Evolutionary conservation across 2,797 vertebrate species (phyloP).

Genomic region (Cryptoprocta ferox): DNA sequence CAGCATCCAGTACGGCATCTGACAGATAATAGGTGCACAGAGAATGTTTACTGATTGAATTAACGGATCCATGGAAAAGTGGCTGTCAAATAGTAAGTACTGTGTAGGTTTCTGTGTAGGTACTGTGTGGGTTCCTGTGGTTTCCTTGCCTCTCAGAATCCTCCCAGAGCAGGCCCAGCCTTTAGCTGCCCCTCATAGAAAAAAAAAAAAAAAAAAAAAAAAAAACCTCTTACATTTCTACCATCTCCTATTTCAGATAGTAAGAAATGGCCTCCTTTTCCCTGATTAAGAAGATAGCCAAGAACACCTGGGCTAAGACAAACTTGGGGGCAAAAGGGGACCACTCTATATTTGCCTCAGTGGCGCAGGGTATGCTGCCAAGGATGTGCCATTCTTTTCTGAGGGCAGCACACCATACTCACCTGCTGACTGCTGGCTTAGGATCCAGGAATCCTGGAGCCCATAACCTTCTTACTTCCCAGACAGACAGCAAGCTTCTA

Average conservation of each 20-base stretch:
- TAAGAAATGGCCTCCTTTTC: background rate
- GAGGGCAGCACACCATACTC: background rate
- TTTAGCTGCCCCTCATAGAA: background rate
- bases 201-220: background rate
- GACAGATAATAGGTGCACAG: background rate
- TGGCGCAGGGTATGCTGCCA: background rate
- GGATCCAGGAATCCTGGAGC: background rate
- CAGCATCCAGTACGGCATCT: background rate
- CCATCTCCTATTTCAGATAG: background rate
- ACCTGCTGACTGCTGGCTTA: background rate
- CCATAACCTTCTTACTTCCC: background rate
- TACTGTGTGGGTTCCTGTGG: background rate
- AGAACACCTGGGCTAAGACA: background rate
- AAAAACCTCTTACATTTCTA: background rate
- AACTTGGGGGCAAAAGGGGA: background rate
- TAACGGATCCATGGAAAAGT: background rate
- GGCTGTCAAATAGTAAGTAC: background rate
- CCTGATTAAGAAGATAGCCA: background rate
- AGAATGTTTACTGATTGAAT: background rate
- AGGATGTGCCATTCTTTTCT: background rate
- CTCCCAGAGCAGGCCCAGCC: background rate
- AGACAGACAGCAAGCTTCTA: background rate
- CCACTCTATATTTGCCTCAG: background rate
- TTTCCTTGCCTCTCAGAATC: background rate
- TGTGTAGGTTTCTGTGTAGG: background rate